These are phyloP conservation scores for Oligia latruncula DNA, from an alignment of 2,888 invertebrate genomes.

Conservation along the genomic window DNA sequence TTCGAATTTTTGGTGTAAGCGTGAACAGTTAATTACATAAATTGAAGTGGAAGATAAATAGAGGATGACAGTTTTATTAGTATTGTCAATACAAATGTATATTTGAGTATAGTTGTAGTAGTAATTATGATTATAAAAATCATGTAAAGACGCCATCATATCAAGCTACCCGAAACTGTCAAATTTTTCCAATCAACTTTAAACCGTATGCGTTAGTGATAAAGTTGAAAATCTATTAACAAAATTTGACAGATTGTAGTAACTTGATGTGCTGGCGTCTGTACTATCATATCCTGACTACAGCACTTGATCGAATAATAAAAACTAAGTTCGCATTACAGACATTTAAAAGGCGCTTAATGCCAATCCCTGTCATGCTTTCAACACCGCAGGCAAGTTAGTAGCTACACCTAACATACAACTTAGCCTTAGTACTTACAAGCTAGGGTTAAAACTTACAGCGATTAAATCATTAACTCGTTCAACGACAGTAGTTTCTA, in stretches of 20 bases:
- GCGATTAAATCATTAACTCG: conserved; percentile 79
- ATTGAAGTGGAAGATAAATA: background rate
- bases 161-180: no score
- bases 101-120: background rate
- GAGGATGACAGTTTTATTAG: background rate
- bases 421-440: conserved; percentile 6
- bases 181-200: no score
- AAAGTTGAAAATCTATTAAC: no score
- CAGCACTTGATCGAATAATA: background rate
- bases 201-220: no score
- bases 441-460: conserved; percentile 28
- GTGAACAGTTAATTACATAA: background rate
- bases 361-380: background rate
- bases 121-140: background rate
- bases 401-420: no score
- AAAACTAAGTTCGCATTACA: background rate
- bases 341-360: background rate
- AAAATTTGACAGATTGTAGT: no score
- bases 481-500: conserved; percentile 80
- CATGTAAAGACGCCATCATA: background rate
- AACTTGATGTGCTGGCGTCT: no score
- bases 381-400: background rate
- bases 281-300: background rate
- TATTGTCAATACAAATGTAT: background rate
- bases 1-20: no score